A percentile compares a stretch with the other conserved stretches of the same genome.
These are phyloP conservation scores for Galagoides demidoff DNA, from an alignment of 2,797 vertebrate genomes.

Conservation along the genomic window DNA sequence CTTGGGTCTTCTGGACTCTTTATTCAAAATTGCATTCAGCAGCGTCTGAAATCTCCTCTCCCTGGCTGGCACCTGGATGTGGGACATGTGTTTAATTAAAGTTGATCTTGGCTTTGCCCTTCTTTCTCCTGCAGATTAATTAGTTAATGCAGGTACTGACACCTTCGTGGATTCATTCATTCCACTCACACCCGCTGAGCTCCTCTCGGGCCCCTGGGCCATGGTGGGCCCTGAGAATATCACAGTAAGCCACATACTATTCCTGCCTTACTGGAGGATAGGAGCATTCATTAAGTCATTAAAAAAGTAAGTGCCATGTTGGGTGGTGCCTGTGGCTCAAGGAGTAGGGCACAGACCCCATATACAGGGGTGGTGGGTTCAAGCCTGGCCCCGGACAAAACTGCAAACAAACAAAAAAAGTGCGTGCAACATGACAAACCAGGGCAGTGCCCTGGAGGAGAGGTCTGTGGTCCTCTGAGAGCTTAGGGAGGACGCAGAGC, in stretches of 20 bases:
- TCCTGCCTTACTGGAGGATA: neutral
- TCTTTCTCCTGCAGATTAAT: slow-evolving; percentile 31
- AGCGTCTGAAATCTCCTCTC: neutral
- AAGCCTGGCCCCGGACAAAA: too few species aligned
- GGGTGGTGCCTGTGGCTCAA: too few species aligned
- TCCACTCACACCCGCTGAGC: neutral
- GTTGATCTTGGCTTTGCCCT: neutral
- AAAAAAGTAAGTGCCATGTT: neutral
- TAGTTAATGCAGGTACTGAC: neutral
- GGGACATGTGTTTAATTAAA: slow-evolving; percentile 20
- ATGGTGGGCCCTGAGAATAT: neutral
- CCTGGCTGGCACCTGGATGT: neutral
- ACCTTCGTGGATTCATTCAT: slow-evolving; percentile 11
- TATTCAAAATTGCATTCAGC: neutral
- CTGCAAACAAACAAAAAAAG: neutral
- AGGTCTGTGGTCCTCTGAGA: neutral
- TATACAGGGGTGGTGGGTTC: too few species aligned
- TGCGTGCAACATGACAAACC: neutral
- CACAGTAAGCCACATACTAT: rapidly evolving
- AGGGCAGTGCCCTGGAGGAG: rapidly evolving
- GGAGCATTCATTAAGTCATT: neutral
- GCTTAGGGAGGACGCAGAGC: neutral
- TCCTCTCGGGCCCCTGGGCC: neutral
- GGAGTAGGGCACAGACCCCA: too few species aligned
- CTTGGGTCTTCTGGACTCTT: neutral